Evolutionary conservation across 2,888 invertebrate species (phyloP).

Genomic region (Steinernema hermaphroditum): DNA sequence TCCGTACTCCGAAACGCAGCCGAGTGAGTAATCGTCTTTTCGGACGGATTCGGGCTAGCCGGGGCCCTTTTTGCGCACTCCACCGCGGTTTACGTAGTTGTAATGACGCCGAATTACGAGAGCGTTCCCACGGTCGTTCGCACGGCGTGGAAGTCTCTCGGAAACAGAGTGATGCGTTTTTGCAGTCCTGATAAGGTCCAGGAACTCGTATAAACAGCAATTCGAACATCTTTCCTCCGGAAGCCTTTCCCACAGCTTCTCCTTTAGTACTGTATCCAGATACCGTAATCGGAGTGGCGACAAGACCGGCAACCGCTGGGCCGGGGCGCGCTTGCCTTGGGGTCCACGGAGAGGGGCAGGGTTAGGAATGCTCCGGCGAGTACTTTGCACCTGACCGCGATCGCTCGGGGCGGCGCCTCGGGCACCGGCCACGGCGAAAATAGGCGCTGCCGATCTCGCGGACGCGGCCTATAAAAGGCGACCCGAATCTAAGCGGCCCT

Average conservation of each 20-base stretch:
- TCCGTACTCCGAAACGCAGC: background rate
- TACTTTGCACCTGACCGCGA: constrained; percentile 28
- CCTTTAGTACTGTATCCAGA: too few species aligned
- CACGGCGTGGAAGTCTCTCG: background rate
- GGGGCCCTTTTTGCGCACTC: background rate
- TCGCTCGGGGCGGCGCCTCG: constrained; percentile 29
- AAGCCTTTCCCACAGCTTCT: too few species aligned
- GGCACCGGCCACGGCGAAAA: constrained; percentile 21
- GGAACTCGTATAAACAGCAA: background rate
- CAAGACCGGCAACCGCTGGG: too few species aligned
- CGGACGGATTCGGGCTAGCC: background rate
- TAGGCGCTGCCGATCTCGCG: constrained; percentile 25
- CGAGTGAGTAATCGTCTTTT: background rate
- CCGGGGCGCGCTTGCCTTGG: too few species aligned
- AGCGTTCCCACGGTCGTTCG: constrained; percentile 14
- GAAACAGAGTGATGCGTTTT: background rate
- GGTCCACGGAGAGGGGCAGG: background rate
- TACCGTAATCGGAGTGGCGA: too few species aligned
- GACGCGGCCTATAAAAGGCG: constrained; percentile 25
- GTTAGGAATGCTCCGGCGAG: background rate
- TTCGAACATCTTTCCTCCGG: background rate
- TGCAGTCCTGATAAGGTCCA: constrained; percentile 3
- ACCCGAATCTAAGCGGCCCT: constrained; percentile 24
- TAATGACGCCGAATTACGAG: constrained; percentile 12
- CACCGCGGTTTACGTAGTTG: background rate